A percentile compares a stretch with the other conserved stretches of the same genome.
phyloP scores from a whole-genome alignment of 2,888 invertebrate genomes.

The Sericinus montela region DNA sequence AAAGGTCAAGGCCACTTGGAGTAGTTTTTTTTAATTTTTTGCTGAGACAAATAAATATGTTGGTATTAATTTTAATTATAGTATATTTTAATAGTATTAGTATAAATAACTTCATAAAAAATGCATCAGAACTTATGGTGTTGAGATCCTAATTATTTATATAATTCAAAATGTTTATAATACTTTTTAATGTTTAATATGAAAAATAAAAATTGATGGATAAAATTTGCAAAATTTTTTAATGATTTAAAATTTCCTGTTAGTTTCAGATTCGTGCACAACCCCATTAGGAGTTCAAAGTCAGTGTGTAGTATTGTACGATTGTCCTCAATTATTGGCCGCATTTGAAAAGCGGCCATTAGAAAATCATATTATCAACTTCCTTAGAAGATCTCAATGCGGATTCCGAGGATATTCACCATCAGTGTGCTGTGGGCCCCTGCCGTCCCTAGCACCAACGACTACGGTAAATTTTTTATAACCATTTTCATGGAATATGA shows the following conservation, averaged over 20 bases:
- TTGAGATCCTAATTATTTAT: too few species aligned
- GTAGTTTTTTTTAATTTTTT: too few species aligned
- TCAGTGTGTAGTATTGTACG: conserved; percentile 67
- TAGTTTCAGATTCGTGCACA: conserved; percentile 53
- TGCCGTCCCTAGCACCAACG: conserved; percentile 32
- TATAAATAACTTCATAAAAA: too few species aligned
- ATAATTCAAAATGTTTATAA: too few species aligned
- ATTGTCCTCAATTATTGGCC: conserved; percentile 56
- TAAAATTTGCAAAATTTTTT: too few species aligned
- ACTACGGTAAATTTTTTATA: conserved; percentile 21
- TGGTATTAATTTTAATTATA: too few species aligned
- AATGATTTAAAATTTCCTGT: neutral
- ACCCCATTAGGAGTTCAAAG: conserved; percentile 65
- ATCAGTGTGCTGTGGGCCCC: conserved; percentile 75
- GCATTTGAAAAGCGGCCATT: conserved; percentile 64
- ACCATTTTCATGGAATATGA: neutral
- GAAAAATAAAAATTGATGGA: too few species aligned
- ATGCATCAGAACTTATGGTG: too few species aligned
- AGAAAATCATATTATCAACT: conserved; percentile 45
- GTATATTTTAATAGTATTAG: too few species aligned
- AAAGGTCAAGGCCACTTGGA: too few species aligned
- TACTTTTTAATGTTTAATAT: too few species aligned
- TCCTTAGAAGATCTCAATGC: conserved; percentile 74
- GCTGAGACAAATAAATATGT: too few species aligned
- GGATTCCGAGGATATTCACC: conserved; percentile 71